Evolutionary conservation across 1,140 invertebrate species (phyloP).

Genomic region (Oscheius sp.): DNA sequence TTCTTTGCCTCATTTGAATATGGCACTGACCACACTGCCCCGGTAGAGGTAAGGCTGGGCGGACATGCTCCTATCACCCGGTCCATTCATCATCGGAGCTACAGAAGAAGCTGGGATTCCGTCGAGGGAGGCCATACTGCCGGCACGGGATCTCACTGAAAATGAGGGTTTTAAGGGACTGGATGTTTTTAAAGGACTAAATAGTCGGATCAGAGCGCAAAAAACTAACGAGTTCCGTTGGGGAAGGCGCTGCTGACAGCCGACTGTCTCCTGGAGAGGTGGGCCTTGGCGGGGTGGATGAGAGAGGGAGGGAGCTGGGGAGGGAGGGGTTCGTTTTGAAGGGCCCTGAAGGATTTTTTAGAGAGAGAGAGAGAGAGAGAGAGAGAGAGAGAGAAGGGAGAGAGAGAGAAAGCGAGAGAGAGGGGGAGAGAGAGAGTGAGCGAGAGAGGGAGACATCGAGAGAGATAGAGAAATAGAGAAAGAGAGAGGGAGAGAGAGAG

Average conservation of each 20-base stretch:
- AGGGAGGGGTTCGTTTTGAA: conserved; percentile 31
- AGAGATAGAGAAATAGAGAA: no score
- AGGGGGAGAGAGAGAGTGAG: conserved; percentile 67
- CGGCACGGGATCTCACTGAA: conserved; percentile 15
- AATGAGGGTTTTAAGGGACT: background rate
- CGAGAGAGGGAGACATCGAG: background rate
- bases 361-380: no score
- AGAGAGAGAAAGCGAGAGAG: conserved; percentile 83
- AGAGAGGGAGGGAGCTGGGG: conserved; percentile 27
- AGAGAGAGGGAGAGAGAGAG: background rate
- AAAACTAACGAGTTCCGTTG: background rate
- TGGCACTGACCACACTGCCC: background rate
- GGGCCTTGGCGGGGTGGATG: conserved; percentile 32
- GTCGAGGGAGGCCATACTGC: conserved; percentile 21
- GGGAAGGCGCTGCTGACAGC: background rate
- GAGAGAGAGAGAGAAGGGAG: no score
- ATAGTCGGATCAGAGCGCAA: no score
- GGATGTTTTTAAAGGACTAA: no score
- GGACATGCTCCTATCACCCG: conserved; percentile 1
- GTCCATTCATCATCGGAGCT: background rate
- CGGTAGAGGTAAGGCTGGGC: background rate
- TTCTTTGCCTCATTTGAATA: no score
- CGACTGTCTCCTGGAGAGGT: conserved; percentile 15
- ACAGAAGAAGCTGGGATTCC: conserved; percentile 2
- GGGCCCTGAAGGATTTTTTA: conserved; percentile 2